Percentiles rank a stretch among this genome's conserved stretches.
Conservation (phyloP, 1,140 invertebrate species). For the Drosophila baimaii region DNA sequence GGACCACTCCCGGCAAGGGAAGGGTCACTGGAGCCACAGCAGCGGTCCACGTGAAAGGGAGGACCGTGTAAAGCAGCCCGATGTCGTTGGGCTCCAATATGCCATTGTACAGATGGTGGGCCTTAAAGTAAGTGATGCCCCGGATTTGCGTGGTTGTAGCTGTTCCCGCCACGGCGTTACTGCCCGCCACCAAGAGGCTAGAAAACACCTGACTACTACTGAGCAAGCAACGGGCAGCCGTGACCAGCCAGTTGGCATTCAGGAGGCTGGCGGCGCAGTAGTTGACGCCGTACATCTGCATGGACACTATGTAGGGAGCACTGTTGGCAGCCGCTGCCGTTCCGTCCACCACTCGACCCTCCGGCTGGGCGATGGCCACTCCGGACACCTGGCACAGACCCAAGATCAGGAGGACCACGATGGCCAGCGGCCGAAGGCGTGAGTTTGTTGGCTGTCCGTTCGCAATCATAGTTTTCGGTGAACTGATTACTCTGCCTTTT, state of each 20-base stretch:
- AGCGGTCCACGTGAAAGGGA: constrained; percentile 84
- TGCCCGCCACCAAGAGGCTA: constrained; percentile 71
- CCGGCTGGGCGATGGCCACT: constrained; percentile 35
- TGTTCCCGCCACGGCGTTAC: constrained; percentile 63
- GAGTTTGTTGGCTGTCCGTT: constrained; percentile 48
- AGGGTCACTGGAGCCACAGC: constrained; percentile 84
- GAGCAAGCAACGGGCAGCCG: constrained; percentile 80
- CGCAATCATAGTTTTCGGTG: constrained; percentile 50
- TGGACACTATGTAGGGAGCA: constrained; percentile 82
- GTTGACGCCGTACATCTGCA: constrained; percentile 82
- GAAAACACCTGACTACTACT: constrained; percentile 65
- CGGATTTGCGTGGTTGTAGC: constrained; percentile 70
- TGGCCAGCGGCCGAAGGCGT: constrained; percentile 8
- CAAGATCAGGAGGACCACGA: constrained; percentile 22
- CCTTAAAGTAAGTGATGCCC: constrained; percentile 62
- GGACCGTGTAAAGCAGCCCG: constrained; percentile 85
- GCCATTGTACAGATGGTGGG: constrained; percentile 72
- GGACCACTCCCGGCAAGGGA: constrained; percentile 82
- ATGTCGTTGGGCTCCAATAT: constrained; percentile 85
- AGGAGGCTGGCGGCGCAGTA: constrained; percentile 86
- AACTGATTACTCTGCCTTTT: constrained; percentile 70
- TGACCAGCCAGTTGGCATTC: constrained; percentile 85
- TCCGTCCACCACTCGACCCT: constrained; percentile 80
- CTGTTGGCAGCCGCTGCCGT: constrained; percentile 57
- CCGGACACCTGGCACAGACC: constrained; percentile 38